Conservation (phyloP, 2,113 vertebrate genomes). For the Felis catus region DNA sequence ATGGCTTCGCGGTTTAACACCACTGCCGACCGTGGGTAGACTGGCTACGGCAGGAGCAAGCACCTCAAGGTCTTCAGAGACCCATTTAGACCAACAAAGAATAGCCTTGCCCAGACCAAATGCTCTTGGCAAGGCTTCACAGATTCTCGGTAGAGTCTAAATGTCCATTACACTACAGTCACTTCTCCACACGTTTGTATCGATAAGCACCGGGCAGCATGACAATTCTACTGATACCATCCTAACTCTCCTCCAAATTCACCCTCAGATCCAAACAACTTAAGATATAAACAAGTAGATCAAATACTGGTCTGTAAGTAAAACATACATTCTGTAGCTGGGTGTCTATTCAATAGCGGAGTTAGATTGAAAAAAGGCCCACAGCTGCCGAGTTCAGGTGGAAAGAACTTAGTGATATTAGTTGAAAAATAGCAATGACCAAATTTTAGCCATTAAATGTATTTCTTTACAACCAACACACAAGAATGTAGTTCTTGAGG, state of each 20-base stretch:
- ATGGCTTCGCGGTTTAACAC: not conserved
- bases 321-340: not conserved
- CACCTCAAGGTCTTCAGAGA: not conserved
- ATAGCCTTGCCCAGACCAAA: not conserved
- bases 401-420: not conserved
- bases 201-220: not conserved
- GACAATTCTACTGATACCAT: not conserved
- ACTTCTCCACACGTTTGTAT: not conserved
- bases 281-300: not conserved
- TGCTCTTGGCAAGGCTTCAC: not conserved
- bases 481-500: not conserved
- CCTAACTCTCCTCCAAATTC: not conserved
- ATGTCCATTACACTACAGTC: not conserved
- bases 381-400: not conserved
- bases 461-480: not conserved
- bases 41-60: not conserved
- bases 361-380: not conserved
- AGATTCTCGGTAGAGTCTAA: not conserved
- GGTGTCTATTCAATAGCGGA: not conserved
- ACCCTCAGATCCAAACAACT: not conserved
- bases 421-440: not conserved
- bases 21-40: not conserved
- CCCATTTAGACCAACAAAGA: not conserved
- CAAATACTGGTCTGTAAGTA: not conserved
- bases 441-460: not conserved